A percentile compares a stretch with the other conserved stretches of the same genome.
These are phyloP conservation scores for Progne subis DNA, from an alignment of 2,113 vertebrate genomes.

Conservation along the genomic window DNA sequence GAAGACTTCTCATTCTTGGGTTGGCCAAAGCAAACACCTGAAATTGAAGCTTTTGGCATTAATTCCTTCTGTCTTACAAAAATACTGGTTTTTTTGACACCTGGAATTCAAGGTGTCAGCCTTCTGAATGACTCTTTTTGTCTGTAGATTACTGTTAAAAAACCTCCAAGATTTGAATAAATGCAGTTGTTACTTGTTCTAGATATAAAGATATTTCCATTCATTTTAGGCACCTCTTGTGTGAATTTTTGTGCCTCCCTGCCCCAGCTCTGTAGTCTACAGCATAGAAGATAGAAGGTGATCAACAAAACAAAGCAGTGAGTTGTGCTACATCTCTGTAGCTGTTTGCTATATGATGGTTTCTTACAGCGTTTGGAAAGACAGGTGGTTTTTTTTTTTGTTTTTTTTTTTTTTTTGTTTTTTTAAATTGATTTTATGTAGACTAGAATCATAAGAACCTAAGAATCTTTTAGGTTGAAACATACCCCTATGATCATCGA, in stretches of 20 bases:
- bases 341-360: neutral
- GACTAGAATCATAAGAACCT: neutral
- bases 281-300: rapidly evolving
- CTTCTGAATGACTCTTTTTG: neutral
- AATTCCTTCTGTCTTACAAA: neutral
- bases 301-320: neutral
- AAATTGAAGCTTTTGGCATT: neutral
- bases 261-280: neutral
- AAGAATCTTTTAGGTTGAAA: neutral
- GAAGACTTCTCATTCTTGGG: neutral
- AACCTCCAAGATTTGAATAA: neutral
- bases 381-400: neutral
- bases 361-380: neutral
- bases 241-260: neutral
- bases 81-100: too few species aligned
- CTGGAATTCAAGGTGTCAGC: neutral
- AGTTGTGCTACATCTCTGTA: neutral
- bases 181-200: neutral
- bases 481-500: rapidly evolving
- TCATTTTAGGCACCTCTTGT: neutral
- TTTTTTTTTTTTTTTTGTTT: neutral
- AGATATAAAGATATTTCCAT: neutral
- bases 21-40: neutral
- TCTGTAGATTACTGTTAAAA: neutral
- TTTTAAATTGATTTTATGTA: neutral